Percentiles rank a stretch among this genome's conserved stretches.
These are phyloP conservation scores for Eupithecia inturbata DNA, from an alignment of 2,888 invertebrate species.

Conservation along the genomic window DNA sequence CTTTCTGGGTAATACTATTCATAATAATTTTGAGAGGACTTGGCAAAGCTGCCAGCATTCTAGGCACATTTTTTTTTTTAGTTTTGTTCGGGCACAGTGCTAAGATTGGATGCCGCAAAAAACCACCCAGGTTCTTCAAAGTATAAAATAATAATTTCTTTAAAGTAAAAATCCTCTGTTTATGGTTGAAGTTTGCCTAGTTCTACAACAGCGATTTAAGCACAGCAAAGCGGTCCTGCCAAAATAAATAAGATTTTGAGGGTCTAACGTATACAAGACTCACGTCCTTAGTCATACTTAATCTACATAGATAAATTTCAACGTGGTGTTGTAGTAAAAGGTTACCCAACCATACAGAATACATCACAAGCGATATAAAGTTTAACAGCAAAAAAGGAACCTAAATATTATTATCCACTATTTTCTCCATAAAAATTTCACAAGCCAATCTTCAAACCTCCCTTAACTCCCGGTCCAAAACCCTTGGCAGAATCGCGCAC, in stretches of 20 bases:
- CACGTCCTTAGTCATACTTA: neutral
- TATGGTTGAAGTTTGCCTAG: neutral
- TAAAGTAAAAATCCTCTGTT: neutral
- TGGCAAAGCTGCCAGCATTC: neutral
- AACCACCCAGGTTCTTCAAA: neutral
- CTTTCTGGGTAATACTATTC: neutral
- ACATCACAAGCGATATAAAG: neutral
- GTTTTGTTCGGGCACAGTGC: neutral
- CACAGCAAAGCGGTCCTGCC: slow-evolving; percentile 28
- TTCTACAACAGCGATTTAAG: slow-evolving; percentile 14
- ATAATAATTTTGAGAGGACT: neutral
- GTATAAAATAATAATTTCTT: neutral
- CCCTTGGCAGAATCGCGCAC: slow-evolving; percentile 45
- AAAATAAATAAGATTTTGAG: slow-evolving; percentile 25
- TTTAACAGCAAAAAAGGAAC: neutral
- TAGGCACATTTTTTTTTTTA: too few species aligned
- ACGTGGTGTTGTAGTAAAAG: neutral
- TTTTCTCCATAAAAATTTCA: slow-evolving; percentile 13
- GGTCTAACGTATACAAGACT: slow-evolving; percentile 13
- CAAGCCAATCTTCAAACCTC: slow-evolving; percentile 23
- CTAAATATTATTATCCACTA: neutral
- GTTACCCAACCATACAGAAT: neutral
- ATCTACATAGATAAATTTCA: neutral
- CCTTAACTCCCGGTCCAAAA: slow-evolving; percentile 33
- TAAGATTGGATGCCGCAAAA: neutral